phyloP scores from a whole-genome alignment of 2,888 invertebrate species.

The Zhuqinia jingwanae region DNA sequence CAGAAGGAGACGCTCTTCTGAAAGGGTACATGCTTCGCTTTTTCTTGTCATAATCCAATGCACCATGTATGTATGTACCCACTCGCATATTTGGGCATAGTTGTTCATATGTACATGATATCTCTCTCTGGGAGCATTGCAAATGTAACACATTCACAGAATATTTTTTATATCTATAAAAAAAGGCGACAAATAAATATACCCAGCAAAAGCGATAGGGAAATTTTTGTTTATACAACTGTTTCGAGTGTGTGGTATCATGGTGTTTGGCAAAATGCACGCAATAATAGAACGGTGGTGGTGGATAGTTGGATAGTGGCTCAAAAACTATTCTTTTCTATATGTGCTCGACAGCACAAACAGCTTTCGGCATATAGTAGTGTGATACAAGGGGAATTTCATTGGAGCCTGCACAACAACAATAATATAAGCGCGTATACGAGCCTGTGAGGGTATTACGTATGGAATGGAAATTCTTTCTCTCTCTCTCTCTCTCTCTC shows the following conservation, averaged over 20 bases:
- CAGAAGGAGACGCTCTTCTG: no score
- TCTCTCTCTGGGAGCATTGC: not conserved
- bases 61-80: no score
- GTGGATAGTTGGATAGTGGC: not conserved
- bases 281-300: not conserved
- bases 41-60: no score
- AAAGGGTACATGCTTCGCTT: no score
- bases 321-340: not conserved
- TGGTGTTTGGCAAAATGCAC: not conserved
- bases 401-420: not conserved
- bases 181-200: not conserved
- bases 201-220: no score
- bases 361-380: not conserved
- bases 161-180: slow-evolving; percentile 2
- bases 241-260: not conserved
- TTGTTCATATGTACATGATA: no score
- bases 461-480: not conserved
- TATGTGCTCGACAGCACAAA: not conserved
- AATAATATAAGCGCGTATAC: not conserved
- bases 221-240: not conserved
- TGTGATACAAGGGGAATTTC: slow-evolving; percentile 17
- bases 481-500: no score
- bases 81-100: no score
- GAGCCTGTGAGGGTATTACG: not conserved
- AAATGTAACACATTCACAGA: not conserved